phyloP scores from a whole-genome alignment of 2,888 invertebrate species.

The Heterodera filipjevi region DNA sequence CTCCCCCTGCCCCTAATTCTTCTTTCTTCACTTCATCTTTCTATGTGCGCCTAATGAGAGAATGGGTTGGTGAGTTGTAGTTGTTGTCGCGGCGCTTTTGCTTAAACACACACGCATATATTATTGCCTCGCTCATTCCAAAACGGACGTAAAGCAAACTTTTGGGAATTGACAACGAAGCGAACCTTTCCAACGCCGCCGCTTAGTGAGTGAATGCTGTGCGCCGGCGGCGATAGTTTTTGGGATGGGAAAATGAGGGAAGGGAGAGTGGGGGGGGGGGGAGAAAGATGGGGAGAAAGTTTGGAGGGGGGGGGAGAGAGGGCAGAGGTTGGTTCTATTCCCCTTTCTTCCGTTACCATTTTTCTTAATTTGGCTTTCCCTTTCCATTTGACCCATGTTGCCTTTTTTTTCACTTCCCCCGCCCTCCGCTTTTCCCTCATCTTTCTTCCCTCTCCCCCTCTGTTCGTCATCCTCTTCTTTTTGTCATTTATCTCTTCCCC shows the following conservation, averaged over 20 bases:
- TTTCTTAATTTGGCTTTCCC: background rate
- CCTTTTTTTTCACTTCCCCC: background rate
- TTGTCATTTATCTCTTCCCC: background rate
- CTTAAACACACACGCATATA: background rate
- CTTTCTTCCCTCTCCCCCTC: background rate
- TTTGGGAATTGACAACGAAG: background rate
- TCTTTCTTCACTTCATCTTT: background rate
- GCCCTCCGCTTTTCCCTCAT: background rate
- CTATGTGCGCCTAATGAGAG: conserved; percentile 3
- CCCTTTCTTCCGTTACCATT: background rate
- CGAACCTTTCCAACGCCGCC: background rate
- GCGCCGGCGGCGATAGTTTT: background rate
- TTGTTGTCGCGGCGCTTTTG: background rate
- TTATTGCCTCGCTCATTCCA: conserved; percentile 8
- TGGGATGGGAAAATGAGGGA: background rate
- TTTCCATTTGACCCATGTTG: background rate
- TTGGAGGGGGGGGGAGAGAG: background rate
- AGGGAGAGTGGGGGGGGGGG: background rate
- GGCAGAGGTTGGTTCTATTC: background rate
- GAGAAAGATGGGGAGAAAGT: background rate
- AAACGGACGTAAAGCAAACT: background rate
- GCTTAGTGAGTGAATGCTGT: background rate
- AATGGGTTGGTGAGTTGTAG: background rate
- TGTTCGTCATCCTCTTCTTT: background rate
- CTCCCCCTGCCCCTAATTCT: too few species aligned